Evolutionary conservation across 1,140 invertebrate genomes (phyloP).

Genomic region (Pogonus chalceus): DNA sequence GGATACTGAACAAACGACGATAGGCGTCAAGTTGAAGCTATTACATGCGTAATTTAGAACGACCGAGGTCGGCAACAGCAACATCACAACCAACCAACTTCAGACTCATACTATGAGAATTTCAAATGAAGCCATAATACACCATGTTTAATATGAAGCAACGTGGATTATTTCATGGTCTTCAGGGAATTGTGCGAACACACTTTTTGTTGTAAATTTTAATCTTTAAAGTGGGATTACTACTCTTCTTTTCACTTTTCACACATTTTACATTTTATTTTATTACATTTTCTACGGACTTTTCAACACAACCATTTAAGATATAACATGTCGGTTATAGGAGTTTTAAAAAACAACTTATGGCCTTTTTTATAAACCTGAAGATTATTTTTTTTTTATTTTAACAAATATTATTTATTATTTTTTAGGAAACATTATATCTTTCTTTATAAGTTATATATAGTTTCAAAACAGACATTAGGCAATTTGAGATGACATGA

Average conservation of each 20-base stretch:
- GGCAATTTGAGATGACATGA: too few relatives aligned
- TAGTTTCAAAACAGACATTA: too few relatives aligned
- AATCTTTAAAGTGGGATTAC: neutral
- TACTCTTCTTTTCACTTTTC: neutral
- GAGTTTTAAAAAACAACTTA: too few relatives aligned
- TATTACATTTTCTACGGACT: neutral
- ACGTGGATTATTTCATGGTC: neutral
- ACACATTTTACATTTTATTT: neutral
- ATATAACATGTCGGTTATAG: too few relatives aligned
- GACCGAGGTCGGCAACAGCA: neutral
- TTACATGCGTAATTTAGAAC: slow-evolving; percentile 6
- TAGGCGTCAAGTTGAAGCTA: neutral
- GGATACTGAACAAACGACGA: slow-evolving; percentile 2
- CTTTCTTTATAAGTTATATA: too few relatives aligned
- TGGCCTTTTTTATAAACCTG: too few relatives aligned
- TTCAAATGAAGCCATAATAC: neutral
- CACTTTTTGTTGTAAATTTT: neutral
- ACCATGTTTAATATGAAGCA: neutral
- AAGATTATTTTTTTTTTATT: too few relatives aligned
- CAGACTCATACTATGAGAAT: too few relatives aligned
- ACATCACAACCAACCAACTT: neutral
- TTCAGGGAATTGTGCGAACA: neutral
- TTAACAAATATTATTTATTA: too few relatives aligned
- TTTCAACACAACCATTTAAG: neutral
- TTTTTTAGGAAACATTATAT: too few relatives aligned